These are phyloP conservation scores for Drosophila gunungcola DNA, from an alignment of 1,140 invertebrate species.

Conservation along the genomic window DNA sequence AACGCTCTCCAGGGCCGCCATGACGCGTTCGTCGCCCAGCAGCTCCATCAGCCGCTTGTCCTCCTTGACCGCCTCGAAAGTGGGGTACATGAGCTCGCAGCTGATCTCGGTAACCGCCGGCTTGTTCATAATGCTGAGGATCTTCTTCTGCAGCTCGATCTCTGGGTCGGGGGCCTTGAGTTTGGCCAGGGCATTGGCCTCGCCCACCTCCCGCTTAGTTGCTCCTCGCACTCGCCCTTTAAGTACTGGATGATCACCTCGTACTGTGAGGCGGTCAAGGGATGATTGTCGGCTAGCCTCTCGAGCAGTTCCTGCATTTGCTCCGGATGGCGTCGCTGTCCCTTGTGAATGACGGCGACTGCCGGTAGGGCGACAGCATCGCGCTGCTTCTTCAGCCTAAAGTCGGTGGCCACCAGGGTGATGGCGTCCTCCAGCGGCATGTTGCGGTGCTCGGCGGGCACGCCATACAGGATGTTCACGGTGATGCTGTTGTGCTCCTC, in stretches of 20 bases:
- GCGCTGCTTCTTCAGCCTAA: constrained; percentile 89
- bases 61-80: constrained; percentile 48
- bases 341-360: constrained; percentile 5
- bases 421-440: constrained; percentile 97
- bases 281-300: constrained; percentile 91
- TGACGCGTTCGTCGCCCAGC: constrained; percentile 88
- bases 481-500: constrained; percentile 94
- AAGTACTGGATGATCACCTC: constrained; percentile 92
- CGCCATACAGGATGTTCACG: constrained; percentile 95
- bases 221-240: constrained; percentile 90
- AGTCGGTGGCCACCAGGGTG: constrained; percentile 91
- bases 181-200: constrained; percentile 81
- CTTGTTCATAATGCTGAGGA: constrained; percentile 92
- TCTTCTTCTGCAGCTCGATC: constrained; percentile 90
- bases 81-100: constrained; percentile 55
- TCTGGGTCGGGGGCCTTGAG: constrained; percentile 85
- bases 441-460: constrained; percentile 95
- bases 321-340: constrained; percentile 86
- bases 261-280: constrained; percentile 92
- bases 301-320: constrained; percentile 91
- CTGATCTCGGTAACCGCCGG: constrained; percentile 83
- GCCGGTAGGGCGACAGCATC: constrained; percentile 16
- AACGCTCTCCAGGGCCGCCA: constrained; percentile 89
- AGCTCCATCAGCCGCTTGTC: constrained; percentile 67
- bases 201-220: constrained; percentile 90